Evolutionary conservation across 1,140 invertebrate genomes (phyloP), one percentile per base, ranked within the genome.

Genomic region (Aphaenogaster rudis): DNA sequence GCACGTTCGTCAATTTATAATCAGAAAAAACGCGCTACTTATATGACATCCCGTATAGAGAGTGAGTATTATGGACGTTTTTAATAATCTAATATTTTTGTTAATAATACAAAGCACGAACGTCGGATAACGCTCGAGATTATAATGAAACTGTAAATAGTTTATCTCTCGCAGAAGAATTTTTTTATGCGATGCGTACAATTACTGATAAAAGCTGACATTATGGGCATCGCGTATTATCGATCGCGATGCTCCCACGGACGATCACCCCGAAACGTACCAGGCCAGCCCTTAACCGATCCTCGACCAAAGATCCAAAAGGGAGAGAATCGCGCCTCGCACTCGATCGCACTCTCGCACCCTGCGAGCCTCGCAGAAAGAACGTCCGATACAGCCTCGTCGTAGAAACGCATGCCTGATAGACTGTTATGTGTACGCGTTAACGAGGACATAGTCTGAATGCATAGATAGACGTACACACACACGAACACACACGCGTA

Each of bases 341-440:
- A 76, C 54, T 33, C 54, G 17, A 48, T 84, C 50, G 69, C 80
- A 76, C 67, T 28, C 50, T 28, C 50, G 64, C 54, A 82, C 67
- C 67, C 17, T 39, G 69, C 80, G 69, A 84, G 54, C 69, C 28
- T 76, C 69, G 28, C 80, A 48, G 48, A 59, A 28, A 59, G 52
- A 72, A 61, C 5, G 52, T 69, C 1, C 45, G 8, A 45, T 33
- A 42, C 57, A 81, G 80, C 63, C 86, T 72, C 72, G 61, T 61
- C 52, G 66, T 80, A 80, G 87, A 88, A 88, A 64, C 9, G 52
- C 45, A 71, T 79, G n/a, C 17, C 13, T 15, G 21, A 80, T 72
- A 52, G 50, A 45, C 17, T 67, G 77, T 79, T 80, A 48, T 63
- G 21, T 54, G 52, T 45, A 11, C 45, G 66, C 42, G 54, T 76